phyloP scores from a whole-genome alignment of 2,797 vertebrate genomes.

The Danio choprae region DNA sequence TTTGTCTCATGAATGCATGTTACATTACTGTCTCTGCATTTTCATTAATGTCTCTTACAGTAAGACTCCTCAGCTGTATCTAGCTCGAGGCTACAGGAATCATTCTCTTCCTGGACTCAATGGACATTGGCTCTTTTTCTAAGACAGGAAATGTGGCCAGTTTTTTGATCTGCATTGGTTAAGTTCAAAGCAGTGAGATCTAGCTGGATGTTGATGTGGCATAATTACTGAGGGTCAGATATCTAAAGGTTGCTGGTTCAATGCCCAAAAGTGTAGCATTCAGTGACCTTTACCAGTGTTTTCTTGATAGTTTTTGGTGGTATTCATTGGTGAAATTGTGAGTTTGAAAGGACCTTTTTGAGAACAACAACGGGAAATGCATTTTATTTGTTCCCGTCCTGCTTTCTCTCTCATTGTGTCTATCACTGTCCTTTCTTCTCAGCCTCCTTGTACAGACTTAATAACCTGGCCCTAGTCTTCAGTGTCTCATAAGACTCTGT shows the following conservation, averaged over 20 bases:
- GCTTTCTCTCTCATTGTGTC: constrained; percentile 15
- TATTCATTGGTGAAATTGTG: not conserved
- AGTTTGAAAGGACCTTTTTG: not conserved
- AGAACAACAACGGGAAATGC: not conserved
- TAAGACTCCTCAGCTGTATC: constrained; percentile 22
- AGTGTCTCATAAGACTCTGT: constrained; percentile 49
- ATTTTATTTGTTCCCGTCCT: not conserved
- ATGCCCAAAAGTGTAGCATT: not conserved
- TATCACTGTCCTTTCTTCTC: constrained; percentile 10
- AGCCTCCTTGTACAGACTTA: constrained; percentile 53
- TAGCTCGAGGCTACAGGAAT: constrained; percentile 36
- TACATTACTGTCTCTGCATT: constrained; percentile 34
- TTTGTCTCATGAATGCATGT: constrained; percentile 31
- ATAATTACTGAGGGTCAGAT: not conserved
- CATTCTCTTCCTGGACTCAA: constrained; percentile 41
- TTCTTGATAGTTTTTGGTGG: not conserved
- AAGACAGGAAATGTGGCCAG: constrained; percentile 14
- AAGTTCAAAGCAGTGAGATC: constrained; percentile 11
- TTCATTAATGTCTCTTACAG: constrained; percentile 44
- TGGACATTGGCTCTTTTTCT: constrained; percentile 13
- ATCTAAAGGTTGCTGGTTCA: not conserved
- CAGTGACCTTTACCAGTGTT: not conserved
- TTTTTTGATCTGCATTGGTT: constrained; percentile 33
- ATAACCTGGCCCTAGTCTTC: constrained; percentile 56
- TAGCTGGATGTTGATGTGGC: not conserved